phyloP scores from a whole-genome alignment of 2,113 vertebrate species.

The Calyptommatus sinebrachiatus region DNA sequence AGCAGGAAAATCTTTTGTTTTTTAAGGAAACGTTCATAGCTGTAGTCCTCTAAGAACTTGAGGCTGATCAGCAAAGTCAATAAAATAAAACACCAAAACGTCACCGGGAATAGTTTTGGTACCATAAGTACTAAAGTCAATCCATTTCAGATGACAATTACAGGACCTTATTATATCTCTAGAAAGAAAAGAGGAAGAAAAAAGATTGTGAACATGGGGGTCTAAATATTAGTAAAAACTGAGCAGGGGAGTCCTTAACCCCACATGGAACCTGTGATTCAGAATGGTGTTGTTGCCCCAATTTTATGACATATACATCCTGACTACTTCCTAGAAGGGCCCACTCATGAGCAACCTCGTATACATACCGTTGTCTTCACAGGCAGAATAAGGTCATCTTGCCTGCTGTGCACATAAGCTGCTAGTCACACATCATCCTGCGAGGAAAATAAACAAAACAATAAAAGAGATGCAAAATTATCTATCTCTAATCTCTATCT shows the following conservation, averaged over 20 bases:
- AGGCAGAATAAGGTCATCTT: not conserved
- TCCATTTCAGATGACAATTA: not conserved
- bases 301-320: not conserved
- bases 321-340: not conserved
- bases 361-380: not conserved
- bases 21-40: conserved; percentile 1
- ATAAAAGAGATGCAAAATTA: not conserved
- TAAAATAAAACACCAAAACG: not conserved
- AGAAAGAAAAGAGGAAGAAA: no score
- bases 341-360: not conserved
- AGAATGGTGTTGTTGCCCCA: not conserved
- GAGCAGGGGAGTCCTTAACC: not conserved
- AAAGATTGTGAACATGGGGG: not conserved
- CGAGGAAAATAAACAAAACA: not conserved
- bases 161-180: no score
- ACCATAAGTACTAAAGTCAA: not conserved
- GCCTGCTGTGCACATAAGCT: not conserved
- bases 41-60: not conserved
- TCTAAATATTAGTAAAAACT: not conserved
- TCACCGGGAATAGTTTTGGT: not conserved
- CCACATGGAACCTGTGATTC: not conserved
- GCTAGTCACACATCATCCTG: not conserved
- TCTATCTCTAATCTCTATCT: no score
- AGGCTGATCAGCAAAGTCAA: not conserved
- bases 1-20: not conserved